phyloP scores from a whole-genome alignment of 2,797 vertebrate species.

The Pangasius larnaudii region DNA sequence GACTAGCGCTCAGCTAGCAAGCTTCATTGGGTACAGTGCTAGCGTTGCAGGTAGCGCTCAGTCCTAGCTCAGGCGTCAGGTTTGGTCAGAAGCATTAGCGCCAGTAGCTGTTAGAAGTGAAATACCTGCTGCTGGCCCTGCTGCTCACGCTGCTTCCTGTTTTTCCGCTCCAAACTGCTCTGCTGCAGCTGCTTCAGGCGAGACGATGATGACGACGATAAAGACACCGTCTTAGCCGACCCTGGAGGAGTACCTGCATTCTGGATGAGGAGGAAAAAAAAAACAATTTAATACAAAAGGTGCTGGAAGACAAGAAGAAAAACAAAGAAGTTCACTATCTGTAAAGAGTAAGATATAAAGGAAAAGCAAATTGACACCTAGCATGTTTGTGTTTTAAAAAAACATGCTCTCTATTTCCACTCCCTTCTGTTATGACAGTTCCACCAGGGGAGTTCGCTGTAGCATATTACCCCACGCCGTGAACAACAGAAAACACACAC shows the following conservation, averaged over 20 bases:
- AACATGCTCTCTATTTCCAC: neutral
- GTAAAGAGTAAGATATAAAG: neutral
- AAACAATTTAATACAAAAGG: neutral
- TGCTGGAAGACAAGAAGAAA: neutral
- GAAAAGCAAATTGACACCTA: conserved; percentile 25
- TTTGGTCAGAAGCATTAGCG: conserved; percentile 22
- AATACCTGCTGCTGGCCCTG: conserved; percentile 96
- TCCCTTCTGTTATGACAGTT: conserved; percentile 33
- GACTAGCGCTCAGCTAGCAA: conserved; percentile 14
- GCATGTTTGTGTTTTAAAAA: conserved; percentile 1
- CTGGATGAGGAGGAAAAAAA: conserved; percentile 67
- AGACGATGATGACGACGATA: conserved; percentile 82
- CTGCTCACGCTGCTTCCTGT: conserved; percentile 89
- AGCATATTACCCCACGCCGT: conserved; percentile 1
- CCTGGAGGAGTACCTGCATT: conserved; percentile 82
- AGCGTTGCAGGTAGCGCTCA: conserved; percentile 15
- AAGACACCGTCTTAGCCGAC: conserved; percentile 83
- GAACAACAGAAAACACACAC: conserved; percentile 14
- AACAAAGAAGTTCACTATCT: neutral
- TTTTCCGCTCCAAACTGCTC: conserved; percentile 87
- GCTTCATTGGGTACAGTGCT: conserved; percentile 10
- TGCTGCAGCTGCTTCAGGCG: conserved; percentile 90
- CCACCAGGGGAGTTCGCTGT: conserved; percentile 12
- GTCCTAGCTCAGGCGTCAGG: conserved; percentile 30
- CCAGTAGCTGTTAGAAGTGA: conserved; percentile 73